Percentiles rank a stretch among this genome's conserved stretches.
Conservation (phyloP, 2,888 invertebrate genomes). For the Eulithis prunata region DNA sequence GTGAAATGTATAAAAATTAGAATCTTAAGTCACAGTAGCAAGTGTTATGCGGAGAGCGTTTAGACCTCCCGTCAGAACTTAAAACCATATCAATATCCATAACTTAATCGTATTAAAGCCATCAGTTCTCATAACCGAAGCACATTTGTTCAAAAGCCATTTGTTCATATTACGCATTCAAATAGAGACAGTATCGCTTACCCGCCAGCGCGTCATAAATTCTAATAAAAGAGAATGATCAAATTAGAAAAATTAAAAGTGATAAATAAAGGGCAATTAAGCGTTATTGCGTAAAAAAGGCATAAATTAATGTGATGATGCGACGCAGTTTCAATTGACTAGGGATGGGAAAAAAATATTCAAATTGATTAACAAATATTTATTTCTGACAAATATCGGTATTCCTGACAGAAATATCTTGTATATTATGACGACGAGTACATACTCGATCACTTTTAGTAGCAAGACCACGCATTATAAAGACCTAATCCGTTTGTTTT, state of each 20-base stretch:
- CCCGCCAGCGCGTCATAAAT: constrained; percentile 68
- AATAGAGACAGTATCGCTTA: constrained; percentile 70
- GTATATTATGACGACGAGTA: too few species aligned
- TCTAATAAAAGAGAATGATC: constrained; percentile 77
- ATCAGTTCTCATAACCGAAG: constrained; percentile 54
- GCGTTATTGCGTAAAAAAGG: constrained; percentile 83
- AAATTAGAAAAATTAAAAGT: constrained; percentile 84
- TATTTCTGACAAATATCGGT: too few species aligned
- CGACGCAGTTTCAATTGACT: constrained; percentile 54
- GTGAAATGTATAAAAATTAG: too few species aligned
- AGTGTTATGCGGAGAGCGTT: too few species aligned
- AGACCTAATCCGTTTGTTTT: too few species aligned
- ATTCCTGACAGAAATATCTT: too few species aligned
- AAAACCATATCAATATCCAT: constrained; percentile 43
- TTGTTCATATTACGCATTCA: constrained; percentile 72
- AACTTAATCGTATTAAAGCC: constrained; percentile 41
- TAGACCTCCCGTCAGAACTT: constrained; percentile 26
- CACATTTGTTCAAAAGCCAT: constrained; percentile 62
- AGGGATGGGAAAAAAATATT: constrained; percentile 50
- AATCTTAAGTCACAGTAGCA: too few species aligned
- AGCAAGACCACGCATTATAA: too few species aligned
- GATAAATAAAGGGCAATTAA: constrained; percentile 84
- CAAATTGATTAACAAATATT: too few species aligned
- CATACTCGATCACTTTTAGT: too few species aligned
- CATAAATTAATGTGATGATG: constrained; percentile 75